These are phyloP conservation scores for Crematogaster levior DNA, from an alignment of 2,888 invertebrate genomes.

Conservation along the genomic window DNA sequence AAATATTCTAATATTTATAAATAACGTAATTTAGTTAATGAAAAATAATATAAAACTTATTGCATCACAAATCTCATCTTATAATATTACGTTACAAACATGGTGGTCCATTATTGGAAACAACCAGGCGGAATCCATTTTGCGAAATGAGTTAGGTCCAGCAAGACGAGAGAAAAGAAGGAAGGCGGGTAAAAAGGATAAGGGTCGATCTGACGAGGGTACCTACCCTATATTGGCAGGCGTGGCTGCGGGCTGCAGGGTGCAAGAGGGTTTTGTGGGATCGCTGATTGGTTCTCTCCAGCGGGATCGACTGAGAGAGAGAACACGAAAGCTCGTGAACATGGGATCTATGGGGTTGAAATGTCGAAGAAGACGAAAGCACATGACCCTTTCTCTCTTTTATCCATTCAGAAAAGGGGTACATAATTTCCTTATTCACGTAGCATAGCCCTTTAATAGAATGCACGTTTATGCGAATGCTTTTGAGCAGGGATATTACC, in stretches of 20 bases:
- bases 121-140: conserved; percentile 80
- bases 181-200: conserved; percentile 76
- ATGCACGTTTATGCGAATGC: conserved; percentile 82
- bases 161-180: conserved; percentile 64
- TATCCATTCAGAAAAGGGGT: conserved; percentile 39
- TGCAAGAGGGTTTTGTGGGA: conserved; percentile 80
- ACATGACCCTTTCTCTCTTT: conserved; percentile 63
- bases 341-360: conserved; percentile 60
- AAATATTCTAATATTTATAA: neutral
- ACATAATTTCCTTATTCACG: conserved; percentile 71
- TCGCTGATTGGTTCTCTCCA: conserved; percentile 83
- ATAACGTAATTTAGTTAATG: neutral
- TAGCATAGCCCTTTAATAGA: conserved; percentile 80
- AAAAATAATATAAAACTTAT: neutral
- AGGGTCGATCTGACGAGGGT: conserved; percentile 83
- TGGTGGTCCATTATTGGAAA: conserved; percentile 53
- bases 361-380: conserved; percentile 72
- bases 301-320: conserved; percentile 74
- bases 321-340: conserved; percentile 53
- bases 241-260: conserved; percentile 83
- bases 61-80: neutral
- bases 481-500: conserved; percentile 71
- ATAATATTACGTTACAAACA: conserved; percentile 35
- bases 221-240: conserved; percentile 85
- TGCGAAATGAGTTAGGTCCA: conserved; percentile 82